Conservation (phyloP, 2,113 vertebrate genomes). For the Guaruba guarouba region DNA sequence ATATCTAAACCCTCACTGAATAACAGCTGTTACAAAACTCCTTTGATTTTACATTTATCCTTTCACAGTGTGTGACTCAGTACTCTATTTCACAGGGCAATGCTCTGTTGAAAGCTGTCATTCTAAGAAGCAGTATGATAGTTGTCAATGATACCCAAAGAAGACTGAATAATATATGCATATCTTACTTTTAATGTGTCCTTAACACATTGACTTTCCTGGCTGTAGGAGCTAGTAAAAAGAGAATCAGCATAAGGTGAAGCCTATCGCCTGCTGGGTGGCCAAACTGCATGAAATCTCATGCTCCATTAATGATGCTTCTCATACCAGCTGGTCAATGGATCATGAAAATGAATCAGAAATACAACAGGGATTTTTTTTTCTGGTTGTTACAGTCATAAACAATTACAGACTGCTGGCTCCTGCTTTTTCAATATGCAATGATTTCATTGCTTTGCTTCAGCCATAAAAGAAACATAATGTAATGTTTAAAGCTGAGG, state of each 20-base stretch:
- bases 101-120: conserved; percentile 63
- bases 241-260: conserved; percentile 64
- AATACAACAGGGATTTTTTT: conserved; percentile 32
- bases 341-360: conserved; percentile 73
- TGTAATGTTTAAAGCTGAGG: not conserved
- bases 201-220: conserved; percentile 42
- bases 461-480: not conserved
- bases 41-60: conserved; percentile 68
- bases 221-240: conserved; percentile 8
- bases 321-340: conserved; percentile 72
- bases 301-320: conserved; percentile 76
- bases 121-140: conserved; percentile 44
- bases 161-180: conserved; percentile 51
- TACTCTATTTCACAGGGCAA: conserved; percentile 73
- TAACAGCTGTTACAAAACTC: conserved; percentile 57
- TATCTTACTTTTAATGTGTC: conserved; percentile 48
- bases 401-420: conserved; percentile 61
- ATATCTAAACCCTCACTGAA: conserved; percentile 54
- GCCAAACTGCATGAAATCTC: conserved; percentile 61
- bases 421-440: conserved; percentile 1
- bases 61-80: conserved; percentile 60
- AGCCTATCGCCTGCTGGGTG: conserved; percentile 39
- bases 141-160: conserved; percentile 61
- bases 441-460: conserved; percentile 27
- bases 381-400: conserved; percentile 40